A percentile compares a stretch with the other conserved stretches of the same genome.
Conservation (phyloP, 2,888 invertebrate genomes). For the Drosophila maculinotata region DNA sequence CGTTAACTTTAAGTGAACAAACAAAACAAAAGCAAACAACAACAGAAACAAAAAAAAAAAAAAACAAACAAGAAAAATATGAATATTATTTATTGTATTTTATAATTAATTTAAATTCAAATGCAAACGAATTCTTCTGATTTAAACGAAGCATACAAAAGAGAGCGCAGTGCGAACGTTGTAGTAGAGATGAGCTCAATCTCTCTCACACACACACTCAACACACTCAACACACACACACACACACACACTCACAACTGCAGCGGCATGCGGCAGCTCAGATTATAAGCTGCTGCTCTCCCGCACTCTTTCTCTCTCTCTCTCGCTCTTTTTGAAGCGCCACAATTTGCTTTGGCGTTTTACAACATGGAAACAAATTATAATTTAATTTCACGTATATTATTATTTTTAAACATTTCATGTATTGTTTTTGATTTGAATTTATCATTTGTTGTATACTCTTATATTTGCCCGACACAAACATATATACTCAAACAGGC, state of each 20-base stretch:
- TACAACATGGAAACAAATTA: conserved; percentile 17
- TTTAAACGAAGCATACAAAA: conserved; percentile 44
- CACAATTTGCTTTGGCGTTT: conserved; percentile 14
- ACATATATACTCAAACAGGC: conserved; percentile 1
- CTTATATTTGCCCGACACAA: conserved; percentile 10
- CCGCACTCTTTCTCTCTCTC: conserved; percentile 6
- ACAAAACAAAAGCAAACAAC: conserved; percentile 41
- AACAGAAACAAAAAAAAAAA: conserved; percentile 45
- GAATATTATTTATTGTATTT: conserved; percentile 75
- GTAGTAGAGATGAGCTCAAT: conserved; percentile 33
- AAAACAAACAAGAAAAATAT: conserved; percentile 36
- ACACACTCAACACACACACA: conserved; percentile 4
- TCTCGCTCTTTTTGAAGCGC: conserved; percentile 4
- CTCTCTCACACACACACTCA: conserved; percentile 14
- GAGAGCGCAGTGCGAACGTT: conserved; percentile 36
- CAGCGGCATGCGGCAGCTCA: conserved; percentile 1
- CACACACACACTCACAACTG: conserved; percentile 8
- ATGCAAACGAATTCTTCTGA: conserved; percentile 35
- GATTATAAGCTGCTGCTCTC: conserved; percentile 17
- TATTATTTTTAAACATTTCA: conserved; percentile 21
- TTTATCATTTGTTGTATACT: conserved; percentile 22
- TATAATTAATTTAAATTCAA: conserved; percentile 69
- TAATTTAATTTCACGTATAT: conserved; percentile 20
- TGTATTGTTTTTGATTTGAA: conserved; percentile 30
- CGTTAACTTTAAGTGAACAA: conserved; percentile 53